Evolutionary conservation across 1,140 invertebrate species (phyloP).

Genomic region (Manduca sexta): DNA sequence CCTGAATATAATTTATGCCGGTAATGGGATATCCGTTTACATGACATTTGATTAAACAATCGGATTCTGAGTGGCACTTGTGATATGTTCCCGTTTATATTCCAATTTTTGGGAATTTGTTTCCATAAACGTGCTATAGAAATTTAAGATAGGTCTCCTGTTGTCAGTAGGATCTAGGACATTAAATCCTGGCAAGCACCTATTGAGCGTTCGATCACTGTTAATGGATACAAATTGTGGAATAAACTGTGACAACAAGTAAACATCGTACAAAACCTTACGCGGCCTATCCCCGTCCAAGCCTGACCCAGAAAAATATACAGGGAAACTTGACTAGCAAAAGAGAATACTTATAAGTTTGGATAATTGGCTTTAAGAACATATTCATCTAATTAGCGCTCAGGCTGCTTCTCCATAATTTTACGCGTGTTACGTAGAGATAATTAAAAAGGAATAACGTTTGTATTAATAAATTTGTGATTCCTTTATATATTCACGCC

Average conservation of each 20-base stretch:
- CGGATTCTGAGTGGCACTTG: too few relatives aligned
- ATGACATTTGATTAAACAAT: background rate
- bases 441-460: too few relatives aligned
- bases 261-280: constrained; percentile 12
- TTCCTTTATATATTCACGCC: too few relatives aligned
- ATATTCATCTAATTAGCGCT: background rate
- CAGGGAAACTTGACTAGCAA: constrained; percentile 3
- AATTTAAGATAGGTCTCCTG: constrained; percentile 40
- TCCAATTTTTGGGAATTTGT: constrained; percentile 48
- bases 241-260: constrained; percentile 42
- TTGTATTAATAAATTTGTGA: too few relatives aligned
- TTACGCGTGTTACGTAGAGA: too few relatives aligned
- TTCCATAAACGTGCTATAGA: constrained; percentile 48
- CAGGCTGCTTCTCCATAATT: background rate
- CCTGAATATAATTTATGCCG: too few relatives aligned
- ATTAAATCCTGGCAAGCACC: constrained; percentile 61
- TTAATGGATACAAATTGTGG: constrained; percentile 60
- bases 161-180: constrained; percentile 52
- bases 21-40: constrained; percentile 1
- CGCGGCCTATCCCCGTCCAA: background rate
- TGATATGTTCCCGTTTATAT: too few relatives aligned
- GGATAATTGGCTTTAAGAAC: constrained; percentile 15
- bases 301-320: too few relatives aligned
- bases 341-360: constrained; percentile 21
- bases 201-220: constrained; percentile 49